These are phyloP conservation scores for Chlorocebus sabaeus DNA, from an alignment of 2,113 vertebrate genomes.

Conservation along the genomic window DNA sequence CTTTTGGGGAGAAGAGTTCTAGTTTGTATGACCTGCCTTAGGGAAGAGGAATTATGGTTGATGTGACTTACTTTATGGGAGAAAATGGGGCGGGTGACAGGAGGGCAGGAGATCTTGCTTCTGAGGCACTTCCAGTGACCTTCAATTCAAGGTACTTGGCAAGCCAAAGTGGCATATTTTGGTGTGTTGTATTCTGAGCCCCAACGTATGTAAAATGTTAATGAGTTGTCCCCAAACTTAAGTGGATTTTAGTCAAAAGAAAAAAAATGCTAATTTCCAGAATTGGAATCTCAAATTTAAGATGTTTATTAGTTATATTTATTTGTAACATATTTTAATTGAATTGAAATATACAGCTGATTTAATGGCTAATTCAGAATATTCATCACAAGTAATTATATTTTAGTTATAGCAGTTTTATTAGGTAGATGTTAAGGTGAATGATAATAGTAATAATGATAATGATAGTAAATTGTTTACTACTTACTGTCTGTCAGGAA, in stretches of 20 bases:
- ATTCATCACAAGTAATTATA: background rate
- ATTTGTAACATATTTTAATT: background rate
- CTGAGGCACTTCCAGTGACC: background rate
- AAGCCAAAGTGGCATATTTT: background rate
- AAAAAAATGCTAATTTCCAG: background rate
- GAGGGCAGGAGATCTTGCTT: background rate
- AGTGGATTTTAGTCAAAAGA: background rate
- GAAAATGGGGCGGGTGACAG: background rate
- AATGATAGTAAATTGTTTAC: slow-evolving; percentile 10
- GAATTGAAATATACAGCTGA: background rate
- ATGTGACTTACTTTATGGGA: background rate
- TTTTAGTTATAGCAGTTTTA: slow-evolving; percentile 24
- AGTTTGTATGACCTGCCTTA: background rate
- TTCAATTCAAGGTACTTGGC: background rate
- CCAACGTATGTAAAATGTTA: background rate
- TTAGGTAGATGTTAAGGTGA: background rate
- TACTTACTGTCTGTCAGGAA: background rate
- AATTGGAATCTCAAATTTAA: slow-evolving; percentile 1
- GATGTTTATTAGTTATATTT: slow-evolving; percentile 5
- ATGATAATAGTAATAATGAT: background rate
- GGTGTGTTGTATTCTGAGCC: background rate
- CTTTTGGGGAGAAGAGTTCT: background rate
- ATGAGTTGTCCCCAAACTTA: background rate
- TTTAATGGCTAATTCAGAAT: slow-evolving; percentile 8
- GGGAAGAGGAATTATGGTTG: background rate